A percentile compares a stretch with the other conserved stretches of the same genome.
Conservation (phyloP, 2,113 vertebrate species). For the Campylomormyrus tamandua region DNA sequence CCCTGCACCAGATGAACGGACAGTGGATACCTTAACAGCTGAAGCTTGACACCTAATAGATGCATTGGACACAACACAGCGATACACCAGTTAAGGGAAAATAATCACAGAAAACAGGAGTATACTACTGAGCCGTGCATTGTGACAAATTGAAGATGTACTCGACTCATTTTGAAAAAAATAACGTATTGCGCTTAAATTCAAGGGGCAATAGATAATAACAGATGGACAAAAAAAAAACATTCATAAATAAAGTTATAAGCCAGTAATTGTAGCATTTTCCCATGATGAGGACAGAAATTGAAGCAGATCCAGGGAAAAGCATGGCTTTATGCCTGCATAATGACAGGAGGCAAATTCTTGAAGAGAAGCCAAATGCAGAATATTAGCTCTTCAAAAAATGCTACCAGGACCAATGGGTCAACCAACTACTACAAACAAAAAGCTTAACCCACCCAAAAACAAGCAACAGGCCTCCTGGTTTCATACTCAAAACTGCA, state of each 20-base stretch:
- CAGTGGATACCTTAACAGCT: not conserved
- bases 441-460: not conserved
- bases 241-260: not conserved
- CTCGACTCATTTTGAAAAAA: not conserved
- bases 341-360: not conserved
- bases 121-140: not conserved
- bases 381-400: not conserved
- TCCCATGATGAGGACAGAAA: not conserved
- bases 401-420: not conserved
- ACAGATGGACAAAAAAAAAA: not conserved
- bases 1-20: not conserved
- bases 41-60: not conserved
- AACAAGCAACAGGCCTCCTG: not conserved
- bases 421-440: not conserved
- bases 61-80: not conserved
- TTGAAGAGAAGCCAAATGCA: not conserved
- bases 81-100: not conserved
- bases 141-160: not conserved
- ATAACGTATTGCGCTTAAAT: not conserved
- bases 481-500: not conserved
- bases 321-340: not conserved
- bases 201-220: not conserved
- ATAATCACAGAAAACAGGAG: not conserved
- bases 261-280: not conserved
- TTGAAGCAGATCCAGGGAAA: not conserved